Percentiles rank a stretch among this genome's conserved stretches.
phyloP scores from a whole-genome alignment of 2,888 invertebrate genomes.

The Resseliella maxima region DNA sequence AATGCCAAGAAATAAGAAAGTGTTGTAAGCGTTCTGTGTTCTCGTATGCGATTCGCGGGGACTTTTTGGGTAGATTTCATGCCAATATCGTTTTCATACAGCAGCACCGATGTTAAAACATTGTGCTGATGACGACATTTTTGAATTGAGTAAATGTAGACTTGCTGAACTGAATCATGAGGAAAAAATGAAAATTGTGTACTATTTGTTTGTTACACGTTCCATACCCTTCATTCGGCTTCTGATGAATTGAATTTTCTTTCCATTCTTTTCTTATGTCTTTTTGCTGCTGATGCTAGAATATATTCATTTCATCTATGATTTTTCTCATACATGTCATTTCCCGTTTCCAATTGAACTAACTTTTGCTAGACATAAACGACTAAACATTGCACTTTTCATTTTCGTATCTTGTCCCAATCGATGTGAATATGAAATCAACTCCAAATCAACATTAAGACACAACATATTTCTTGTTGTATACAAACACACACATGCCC shows the following conservation, averaged over 20 bases:
- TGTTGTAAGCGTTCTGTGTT: not conserved
- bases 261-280: not conserved
- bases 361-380: not conserved
- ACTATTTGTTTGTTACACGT: conserved; percentile 26
- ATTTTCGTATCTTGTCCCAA: not conserved
- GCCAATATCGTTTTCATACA: conserved; percentile 32
- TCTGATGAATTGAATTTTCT: conserved; percentile 49
- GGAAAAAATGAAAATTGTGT: conserved; percentile 21
- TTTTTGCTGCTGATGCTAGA: not conserved
- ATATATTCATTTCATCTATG: conserved; percentile 8
- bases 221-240: conserved; percentile 23
- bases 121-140: conserved; percentile 37
- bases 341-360: conserved; percentile 45
- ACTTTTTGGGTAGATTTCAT: not conserved
- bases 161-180: not conserved
- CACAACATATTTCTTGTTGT: not conserved
- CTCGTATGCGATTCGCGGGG: not conserved
- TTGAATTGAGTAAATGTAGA: not conserved
- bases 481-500: too few species aligned
- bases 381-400: conserved; percentile 33
- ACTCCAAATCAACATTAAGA: conserved; percentile 6
- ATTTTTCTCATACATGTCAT: conserved; percentile 14
- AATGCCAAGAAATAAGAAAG: not conserved
- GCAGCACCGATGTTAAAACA: not conserved
- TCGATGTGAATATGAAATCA: not conserved